Conservation (phyloP, 1,140 invertebrate genomes). For the Drosophila biarmipes region DNA sequence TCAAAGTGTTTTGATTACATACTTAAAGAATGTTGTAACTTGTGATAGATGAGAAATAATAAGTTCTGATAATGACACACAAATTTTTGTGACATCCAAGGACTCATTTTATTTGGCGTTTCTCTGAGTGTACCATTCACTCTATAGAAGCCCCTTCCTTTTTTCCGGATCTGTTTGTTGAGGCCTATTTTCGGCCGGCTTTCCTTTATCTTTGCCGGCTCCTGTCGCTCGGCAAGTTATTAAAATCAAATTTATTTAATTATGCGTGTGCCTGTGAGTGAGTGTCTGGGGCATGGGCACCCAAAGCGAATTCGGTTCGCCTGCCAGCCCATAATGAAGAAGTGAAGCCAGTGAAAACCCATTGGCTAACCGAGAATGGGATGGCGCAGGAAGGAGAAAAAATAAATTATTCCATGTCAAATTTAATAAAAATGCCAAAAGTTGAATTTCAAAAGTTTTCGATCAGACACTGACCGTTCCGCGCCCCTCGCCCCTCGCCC, state of each 20-base stretch:
- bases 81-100: too few species aligned
- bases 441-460: slow-evolving; percentile 51
- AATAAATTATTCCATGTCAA: slow-evolving; percentile 72
- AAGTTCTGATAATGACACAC: too few species aligned
- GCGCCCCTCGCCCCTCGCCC: not conserved
- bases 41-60: too few species aligned
- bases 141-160: not conserved
- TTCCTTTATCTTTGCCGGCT: slow-evolving; percentile 4
- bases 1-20: too few species aligned
- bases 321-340: slow-evolving; percentile 14
- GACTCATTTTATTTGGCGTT: not conserved
- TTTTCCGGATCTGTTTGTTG: slow-evolving; percentile 14
- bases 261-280: slow-evolving; percentile 44
- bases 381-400: slow-evolving; percentile 8
- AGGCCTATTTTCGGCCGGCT: slow-evolving; percentile 25
- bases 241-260: slow-evolving; percentile 77
- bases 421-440: slow-evolving; percentile 61
- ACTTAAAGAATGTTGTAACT: too few species aligned
- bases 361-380: slow-evolving; percentile 18
- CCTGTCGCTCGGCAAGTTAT: slow-evolving; percentile 52
- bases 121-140: slow-evolving; percentile 6
- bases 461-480: not conserved
- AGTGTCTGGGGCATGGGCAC: not conserved
- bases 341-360: not conserved
- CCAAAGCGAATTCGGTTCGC: slow-evolving; percentile 22